Percentiles rank a stretch among this genome's conserved stretches.
phyloP scores from a whole-genome alignment of 1,140 invertebrate species.

The Zaprionus ghesquierei region DNA sequence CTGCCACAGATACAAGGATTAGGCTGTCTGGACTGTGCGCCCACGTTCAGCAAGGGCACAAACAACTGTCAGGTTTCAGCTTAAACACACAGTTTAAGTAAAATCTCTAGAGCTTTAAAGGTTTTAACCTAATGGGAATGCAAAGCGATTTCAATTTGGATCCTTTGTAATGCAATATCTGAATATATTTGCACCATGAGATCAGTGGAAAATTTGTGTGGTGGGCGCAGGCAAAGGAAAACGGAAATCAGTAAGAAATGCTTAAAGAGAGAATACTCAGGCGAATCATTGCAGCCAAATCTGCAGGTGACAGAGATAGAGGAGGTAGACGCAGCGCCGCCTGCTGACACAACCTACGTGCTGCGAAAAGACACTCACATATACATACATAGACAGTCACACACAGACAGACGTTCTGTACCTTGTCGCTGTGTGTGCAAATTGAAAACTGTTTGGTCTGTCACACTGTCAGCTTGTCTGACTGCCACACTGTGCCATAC shows the following conservation, averaged over 20 bases:
- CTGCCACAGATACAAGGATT: constrained; percentile 36
- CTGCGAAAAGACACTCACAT: constrained; percentile 4
- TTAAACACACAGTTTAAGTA: background rate
- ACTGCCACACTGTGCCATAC: constrained; percentile 43
- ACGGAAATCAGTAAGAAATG: constrained; percentile 25
- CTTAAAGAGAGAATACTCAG: constrained; percentile 40
- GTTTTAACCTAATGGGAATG: background rate
- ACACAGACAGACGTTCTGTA: background rate
- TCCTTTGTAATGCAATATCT: too few relatives aligned
- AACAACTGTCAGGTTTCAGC: background rate
- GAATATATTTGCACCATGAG: background rate
- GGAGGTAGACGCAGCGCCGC: constrained; percentile 30
- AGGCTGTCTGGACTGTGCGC: background rate
- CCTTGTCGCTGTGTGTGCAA: background rate
- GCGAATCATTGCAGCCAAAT: background rate
- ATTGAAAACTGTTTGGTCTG: background rate
- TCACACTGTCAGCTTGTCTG: constrained; percentile 2
- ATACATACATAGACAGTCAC: background rate
- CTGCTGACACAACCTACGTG: constrained; percentile 69
- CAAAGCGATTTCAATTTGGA: too few relatives aligned
- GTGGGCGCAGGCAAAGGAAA: too few relatives aligned
- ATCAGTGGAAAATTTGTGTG: constrained; percentile 36
- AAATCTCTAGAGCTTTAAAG: background rate
- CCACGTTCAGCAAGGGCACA: background rate
- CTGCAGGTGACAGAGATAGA: constrained; percentile 22